Conservation (phyloP, 2,113 vertebrate genomes). For the Sigmodon hispidus region DNA sequence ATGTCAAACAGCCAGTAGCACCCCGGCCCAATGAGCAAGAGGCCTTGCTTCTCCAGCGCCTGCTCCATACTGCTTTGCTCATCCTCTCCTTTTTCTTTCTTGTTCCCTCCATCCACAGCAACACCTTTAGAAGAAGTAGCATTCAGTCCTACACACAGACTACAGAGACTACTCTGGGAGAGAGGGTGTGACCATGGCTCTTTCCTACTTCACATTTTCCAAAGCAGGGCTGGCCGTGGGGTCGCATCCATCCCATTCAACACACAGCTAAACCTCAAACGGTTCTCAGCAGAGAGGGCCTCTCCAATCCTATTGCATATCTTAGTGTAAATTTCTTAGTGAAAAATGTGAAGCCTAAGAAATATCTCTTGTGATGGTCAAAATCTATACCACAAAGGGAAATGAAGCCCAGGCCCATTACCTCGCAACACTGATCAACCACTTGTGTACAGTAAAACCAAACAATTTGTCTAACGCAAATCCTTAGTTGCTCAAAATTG, state of each 20-base stretch:
- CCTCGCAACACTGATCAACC: not conserved
- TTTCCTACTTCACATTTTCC: constrained; percentile 20
- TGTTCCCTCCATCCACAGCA: not conserved
- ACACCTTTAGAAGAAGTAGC: not conserved
- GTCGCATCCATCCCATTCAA: not conserved
- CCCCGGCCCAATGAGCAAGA: not conserved
- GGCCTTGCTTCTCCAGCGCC: not conserved
- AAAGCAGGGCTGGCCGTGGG: not conserved
- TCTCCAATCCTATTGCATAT: not conserved
- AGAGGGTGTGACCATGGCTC: not conserved
- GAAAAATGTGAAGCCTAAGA: not conserved
- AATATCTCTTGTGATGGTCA: not conserved
- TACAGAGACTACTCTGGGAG: not conserved
- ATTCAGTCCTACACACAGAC: not conserved
- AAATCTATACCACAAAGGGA: constrained; percentile 39
- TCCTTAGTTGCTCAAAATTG: not conserved
- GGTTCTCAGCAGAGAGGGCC: not conserved
- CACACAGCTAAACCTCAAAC: not conserved
- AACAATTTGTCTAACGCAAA: not conserved
- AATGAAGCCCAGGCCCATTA: constrained; percentile 1
- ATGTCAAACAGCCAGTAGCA: constrained; percentile 9
- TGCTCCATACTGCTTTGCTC: not conserved
- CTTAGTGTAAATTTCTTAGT: not conserved
- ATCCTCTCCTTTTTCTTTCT: not conserved
- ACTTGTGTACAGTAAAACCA: not conserved